Evolutionary conservation across 2,888 invertebrate genomes (phyloP), one percentile per base, ranked within the genome.

Genomic region (Lamellibrachia columna): DNA sequence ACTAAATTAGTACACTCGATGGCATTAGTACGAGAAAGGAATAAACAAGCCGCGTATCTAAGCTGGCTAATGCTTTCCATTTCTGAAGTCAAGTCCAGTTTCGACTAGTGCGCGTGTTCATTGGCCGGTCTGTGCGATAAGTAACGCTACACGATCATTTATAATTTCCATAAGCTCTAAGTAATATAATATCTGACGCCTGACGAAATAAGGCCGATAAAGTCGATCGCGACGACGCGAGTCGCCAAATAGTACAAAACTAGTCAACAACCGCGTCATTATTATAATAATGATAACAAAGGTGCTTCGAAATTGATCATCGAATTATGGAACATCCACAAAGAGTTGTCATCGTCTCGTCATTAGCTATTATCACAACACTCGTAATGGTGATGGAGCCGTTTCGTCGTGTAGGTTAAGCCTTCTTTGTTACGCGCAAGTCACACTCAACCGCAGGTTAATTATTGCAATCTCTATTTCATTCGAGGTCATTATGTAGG

Each of bases 1-100:
- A 75, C 75, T 75, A 75, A 75, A 75, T 75, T 75, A 75, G 75
- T 15, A 75, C 75, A 75, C 75, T 75, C 75, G 75, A 75, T n/a
- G 75, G 75, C 75, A 75, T 75, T 15, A 75, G 15, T 3, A n/a
- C 11, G 75, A 75, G 75, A 75, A 75, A 75, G 75, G 75, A 75
- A 75, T 75, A 75, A 75, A 75, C 22, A 75, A 75, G 75, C n/a
- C 75, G 22, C 75, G 22, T 75, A 75, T 75, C 75, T 11, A n/a
- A 15, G 75, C 2, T 22, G 22, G 6, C 22, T 75, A 75, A 75
- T 75, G 75, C 75, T 75, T 75, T 75, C 75, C 75, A 15, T 75
- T 75, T 75, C 75, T 75, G 75, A 15, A 22, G 75, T 75, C 75
- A 75, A 15, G 22, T 75, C 75, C 75, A 75, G 3, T 75, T 75